phyloP scores from a whole-genome alignment of 2,113 vertebrate species.

The Falco punctatus region DNA sequence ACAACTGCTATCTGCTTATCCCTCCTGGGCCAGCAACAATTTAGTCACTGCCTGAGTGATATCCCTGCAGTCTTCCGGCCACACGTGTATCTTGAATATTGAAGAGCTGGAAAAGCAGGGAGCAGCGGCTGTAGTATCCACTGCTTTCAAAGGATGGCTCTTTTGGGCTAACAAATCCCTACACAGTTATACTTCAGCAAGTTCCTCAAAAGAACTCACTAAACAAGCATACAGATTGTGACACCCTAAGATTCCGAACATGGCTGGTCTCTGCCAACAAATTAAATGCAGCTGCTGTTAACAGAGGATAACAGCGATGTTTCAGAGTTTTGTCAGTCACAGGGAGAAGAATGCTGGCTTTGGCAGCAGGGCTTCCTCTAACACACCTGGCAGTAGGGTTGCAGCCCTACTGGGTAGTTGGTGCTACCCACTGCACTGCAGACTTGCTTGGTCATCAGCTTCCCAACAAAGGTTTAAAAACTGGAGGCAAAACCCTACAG shows the following conservation, averaged over 20 bases:
- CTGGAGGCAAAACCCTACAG: not conserved
- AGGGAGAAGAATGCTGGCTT: not conserved
- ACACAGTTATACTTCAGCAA: not conserved
- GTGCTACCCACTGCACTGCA: not conserved
- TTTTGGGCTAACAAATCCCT: not conserved
- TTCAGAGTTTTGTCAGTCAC: not conserved
- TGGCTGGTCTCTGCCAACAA: not conserved
- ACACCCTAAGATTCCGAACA: not conserved
- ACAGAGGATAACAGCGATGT: not conserved
- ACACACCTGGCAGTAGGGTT: accelerated
- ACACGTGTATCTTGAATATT: not conserved
- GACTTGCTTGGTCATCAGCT: not conserved
- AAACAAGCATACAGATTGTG: not conserved
- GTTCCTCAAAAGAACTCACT: not conserved
- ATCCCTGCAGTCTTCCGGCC: not conserved
- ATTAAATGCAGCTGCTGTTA: not conserved
- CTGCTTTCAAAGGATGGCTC: not conserved
- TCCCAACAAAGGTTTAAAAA: not conserved
- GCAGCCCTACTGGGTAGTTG: not conserved
- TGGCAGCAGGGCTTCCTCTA: not conserved
- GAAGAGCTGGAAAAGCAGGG: not conserved
- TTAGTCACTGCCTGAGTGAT: not conserved
- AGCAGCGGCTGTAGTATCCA: not conserved
- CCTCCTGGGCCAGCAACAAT: not conserved
- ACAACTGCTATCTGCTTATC: not conserved